Conservation (phyloP, 2,797 vertebrate genomes). For the Hippopotamyrus pictus region DNA sequence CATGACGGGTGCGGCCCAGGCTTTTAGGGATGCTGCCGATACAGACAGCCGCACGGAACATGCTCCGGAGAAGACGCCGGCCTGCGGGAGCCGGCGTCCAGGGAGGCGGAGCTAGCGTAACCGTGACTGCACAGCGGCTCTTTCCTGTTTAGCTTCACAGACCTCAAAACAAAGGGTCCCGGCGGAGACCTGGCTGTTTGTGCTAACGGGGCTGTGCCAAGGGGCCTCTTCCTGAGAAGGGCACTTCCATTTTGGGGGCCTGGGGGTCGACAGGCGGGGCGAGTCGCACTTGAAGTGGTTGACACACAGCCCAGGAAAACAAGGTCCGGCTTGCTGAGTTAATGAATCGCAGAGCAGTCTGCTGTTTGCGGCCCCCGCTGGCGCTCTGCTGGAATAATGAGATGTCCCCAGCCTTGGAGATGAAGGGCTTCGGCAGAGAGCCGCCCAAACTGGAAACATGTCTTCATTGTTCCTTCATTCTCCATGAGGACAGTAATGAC, state of each 20-base stretch:
- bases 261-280: background rate
- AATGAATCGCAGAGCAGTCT: constrained; percentile 40
- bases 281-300: constrained; percentile 26
- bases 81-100: background rate
- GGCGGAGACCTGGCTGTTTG: background rate
- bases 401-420: background rate
- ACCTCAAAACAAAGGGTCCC: constrained; percentile 8
- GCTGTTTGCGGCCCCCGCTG: constrained; percentile 22
- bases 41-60: background rate
- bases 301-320: constrained; percentile 36
- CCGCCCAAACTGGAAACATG: background rate
- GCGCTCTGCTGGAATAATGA: constrained; percentile 14
- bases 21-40: background rate
- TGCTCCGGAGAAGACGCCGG: background rate
- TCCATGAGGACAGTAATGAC: constrained; percentile 13
- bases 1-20: background rate
- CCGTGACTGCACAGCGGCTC: background rate
- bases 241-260: background rate
- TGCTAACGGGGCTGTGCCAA: background rate
- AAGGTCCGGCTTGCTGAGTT: constrained; percentile 33
- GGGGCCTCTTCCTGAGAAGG: background rate
- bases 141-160: background rate
- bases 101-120: background rate
- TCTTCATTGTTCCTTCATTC: background rate
- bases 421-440: background rate